Evolutionary conservation across 2,888 invertebrate species (phyloP).

Genomic region (Bruchidius siliquastri): DNA sequence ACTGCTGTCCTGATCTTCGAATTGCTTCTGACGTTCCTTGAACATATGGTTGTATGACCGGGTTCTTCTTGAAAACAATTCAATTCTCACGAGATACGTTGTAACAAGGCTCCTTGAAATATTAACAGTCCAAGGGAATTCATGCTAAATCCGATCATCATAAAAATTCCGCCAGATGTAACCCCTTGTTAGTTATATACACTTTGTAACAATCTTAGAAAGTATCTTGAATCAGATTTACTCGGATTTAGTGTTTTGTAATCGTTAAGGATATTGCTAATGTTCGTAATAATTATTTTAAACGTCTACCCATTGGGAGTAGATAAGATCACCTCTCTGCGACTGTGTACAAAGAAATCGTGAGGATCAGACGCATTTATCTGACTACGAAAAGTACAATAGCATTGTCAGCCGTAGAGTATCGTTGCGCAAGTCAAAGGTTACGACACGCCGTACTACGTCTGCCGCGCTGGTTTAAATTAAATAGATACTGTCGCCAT

Average conservation of each 20-base stretch:
- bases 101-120: no score
- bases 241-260: not conserved
- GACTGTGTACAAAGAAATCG: not conserved
- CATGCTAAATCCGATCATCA: no score
- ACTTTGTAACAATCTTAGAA: not conserved
- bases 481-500: not conserved
- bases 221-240: not conserved
- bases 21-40: no score
- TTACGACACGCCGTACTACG: not conserved
- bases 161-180: no score
- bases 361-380: not conserved
- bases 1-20: no score
- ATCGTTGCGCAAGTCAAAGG: not conserved
- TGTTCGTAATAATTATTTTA: not conserved
- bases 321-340: not conserved
- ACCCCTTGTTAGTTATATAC: no score
- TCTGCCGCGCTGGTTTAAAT: not conserved
- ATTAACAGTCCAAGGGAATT: no score
- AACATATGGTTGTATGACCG: no score
- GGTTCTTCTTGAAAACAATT: no score
- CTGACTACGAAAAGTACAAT: not conserved
- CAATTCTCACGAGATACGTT: no score
- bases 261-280: not conserved
- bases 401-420: not conserved
- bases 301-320: not conserved